Percentiles rank a stretch among this genome's conserved stretches.
Evolutionary conservation across 30 jellyfish, hydroid and myxozoan genomes (phyloP).

Genomic region (Pseudorhiza aurosa): DNA sequence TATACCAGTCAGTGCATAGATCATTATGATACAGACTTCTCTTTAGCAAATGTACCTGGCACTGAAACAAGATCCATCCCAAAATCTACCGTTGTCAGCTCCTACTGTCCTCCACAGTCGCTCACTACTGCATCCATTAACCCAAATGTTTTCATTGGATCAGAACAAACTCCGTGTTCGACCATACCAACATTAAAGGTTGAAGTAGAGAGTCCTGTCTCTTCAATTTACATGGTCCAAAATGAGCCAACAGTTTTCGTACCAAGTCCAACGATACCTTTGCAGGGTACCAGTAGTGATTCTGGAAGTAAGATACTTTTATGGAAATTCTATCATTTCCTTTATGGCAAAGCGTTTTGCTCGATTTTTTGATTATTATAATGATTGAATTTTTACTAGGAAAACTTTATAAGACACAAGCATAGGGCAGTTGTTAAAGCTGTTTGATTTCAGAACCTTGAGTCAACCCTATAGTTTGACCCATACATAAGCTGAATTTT

Average conservation of each 20-base stretch:
- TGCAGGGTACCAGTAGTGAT: slow-evolving; percentile 25
- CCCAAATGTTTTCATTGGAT: slow-evolving; percentile 7
- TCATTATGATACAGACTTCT: slow-evolving; percentile 51
- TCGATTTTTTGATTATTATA: too few species aligned
- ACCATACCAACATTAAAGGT: slow-evolving; percentile 12
- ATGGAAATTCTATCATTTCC: too few species aligned
- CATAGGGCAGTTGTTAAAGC: too few species aligned
- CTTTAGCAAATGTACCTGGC: slow-evolving; percentile 4
- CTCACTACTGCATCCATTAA: not conserved
- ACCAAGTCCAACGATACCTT: slow-evolving; percentile 63
- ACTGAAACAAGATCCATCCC: slow-evolving; percentile 6
- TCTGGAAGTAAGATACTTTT: slow-evolving; percentile 23
- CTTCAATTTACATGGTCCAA: slow-evolving; percentile 36
- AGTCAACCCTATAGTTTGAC: too few species aligned
- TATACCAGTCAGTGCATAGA: slow-evolving; percentile 55
- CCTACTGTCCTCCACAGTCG: slow-evolving; percentile 6
- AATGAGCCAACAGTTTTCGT: slow-evolving; percentile 23
- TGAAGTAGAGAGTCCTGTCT: slow-evolving; percentile 24
- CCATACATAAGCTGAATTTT: too few species aligned
- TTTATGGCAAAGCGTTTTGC: too few species aligned
- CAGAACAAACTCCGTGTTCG: not conserved
- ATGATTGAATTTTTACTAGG: too few species aligned
- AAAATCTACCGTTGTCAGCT: not conserved
- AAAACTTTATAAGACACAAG: too few species aligned
- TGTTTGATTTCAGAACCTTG: too few species aligned